Evolutionary conservation across 1,140 invertebrate genomes (phyloP).

Genomic region (Ceratoteleas bidentatus): DNA sequence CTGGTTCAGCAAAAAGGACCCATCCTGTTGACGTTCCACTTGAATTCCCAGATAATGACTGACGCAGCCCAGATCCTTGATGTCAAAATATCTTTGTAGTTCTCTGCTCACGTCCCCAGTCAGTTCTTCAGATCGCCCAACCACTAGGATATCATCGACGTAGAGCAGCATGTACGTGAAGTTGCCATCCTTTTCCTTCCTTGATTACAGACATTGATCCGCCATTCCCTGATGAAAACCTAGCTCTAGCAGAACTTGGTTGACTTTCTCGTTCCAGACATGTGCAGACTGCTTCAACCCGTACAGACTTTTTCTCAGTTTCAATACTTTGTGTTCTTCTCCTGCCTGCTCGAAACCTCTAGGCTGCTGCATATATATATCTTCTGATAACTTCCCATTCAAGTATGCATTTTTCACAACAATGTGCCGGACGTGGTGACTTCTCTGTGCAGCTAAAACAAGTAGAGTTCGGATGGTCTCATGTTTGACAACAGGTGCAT

Average conservation of each 20-base stretch:
- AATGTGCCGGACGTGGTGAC: no score
- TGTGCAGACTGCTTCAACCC: conserved; percentile 17
- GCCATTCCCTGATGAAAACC: conserved; percentile 6
- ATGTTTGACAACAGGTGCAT: background rate
- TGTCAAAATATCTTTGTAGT: conserved; percentile 8
- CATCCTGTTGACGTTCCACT: conserved; percentile 5
- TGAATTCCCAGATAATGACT: conserved; percentile 28
- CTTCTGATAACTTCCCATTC: no score
- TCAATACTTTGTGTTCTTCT: background rate
- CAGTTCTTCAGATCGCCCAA: background rate
- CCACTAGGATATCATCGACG: conserved; percentile 36
- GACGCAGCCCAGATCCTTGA: conserved; percentile 35
- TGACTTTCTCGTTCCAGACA: conserved; percentile 22
- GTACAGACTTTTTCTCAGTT: background rate
- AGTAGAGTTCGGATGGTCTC: no score
- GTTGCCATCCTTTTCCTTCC: background rate
- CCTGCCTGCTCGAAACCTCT: background rate
- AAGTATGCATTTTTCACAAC: no score
- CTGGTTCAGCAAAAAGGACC: conserved; percentile 23
- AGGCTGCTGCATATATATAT: background rate
- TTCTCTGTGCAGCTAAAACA: no score
- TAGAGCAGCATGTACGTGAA: conserved; percentile 36
- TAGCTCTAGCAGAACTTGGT: background rate
- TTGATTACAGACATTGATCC: conserved; percentile 29
- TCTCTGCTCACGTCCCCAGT: conserved; percentile 10